Evolutionary conservation across 2,797 vertebrate genomes (phyloP).

Genomic region (Lindbergichthys nudifrons): DNA sequence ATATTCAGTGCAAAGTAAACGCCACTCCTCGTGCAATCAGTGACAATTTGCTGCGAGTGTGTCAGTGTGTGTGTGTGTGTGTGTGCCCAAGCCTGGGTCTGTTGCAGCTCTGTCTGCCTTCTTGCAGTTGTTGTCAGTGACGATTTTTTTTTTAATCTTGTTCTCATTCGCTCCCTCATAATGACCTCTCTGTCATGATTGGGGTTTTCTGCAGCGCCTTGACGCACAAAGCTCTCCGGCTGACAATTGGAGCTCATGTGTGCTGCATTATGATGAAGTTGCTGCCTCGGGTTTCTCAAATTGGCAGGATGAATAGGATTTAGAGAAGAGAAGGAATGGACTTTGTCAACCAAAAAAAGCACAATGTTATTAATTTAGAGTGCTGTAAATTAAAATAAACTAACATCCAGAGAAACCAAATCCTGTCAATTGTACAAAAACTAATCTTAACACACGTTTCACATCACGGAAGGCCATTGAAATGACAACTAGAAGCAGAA

Average conservation of each 20-base stretch:
- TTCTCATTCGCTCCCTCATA: conserved; percentile 66
- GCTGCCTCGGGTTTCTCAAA: conserved; percentile 42
- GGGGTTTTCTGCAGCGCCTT: conserved; percentile 71
- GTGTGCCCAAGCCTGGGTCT: conserved; percentile 23
- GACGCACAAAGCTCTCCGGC: conserved; percentile 61
- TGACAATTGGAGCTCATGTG: conserved; percentile 70
- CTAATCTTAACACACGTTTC: neutral
- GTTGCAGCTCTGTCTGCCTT: conserved; percentile 45
- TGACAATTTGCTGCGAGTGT: conserved; percentile 51
- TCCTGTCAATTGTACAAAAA: neutral
- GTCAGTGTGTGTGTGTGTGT: conserved; percentile 8
- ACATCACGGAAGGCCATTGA: conserved; percentile 1
- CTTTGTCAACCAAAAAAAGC: neutral
- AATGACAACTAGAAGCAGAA: neutral
- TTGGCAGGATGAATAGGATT: conserved; percentile 11
- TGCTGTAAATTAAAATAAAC: neutral
- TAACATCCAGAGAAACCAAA: neutral
- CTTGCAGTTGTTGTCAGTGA: conserved; percentile 52
- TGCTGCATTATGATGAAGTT: conserved; percentile 74
- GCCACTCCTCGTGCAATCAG: conserved; percentile 49
- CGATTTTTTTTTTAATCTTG: conserved; percentile 56
- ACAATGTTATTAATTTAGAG: too few species aligned
- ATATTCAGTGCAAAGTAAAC: conserved; percentile 62
- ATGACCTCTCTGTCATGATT: conserved; percentile 72
- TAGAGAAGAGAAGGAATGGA: neutral